Conservation (phyloP, 2,113 vertebrate species). For the Amazona guildingii region DNA sequence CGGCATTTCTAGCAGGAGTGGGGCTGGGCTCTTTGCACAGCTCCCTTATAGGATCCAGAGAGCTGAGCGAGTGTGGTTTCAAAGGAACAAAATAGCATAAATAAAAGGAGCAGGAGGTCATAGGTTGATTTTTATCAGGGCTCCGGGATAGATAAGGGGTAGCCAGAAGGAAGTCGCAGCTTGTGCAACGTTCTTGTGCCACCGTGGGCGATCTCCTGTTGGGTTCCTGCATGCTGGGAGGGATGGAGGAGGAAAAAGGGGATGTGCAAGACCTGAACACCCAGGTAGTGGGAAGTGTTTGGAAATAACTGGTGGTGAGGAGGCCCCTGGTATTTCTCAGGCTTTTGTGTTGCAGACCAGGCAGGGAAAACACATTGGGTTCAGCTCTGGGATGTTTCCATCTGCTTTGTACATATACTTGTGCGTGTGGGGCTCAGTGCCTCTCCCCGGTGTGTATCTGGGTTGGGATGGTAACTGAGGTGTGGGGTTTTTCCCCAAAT, state of each 20-base stretch:
- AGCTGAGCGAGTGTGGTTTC: background rate
- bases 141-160: background rate
- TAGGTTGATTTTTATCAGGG: background rate
- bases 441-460: background rate
- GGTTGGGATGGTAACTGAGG: background rate
- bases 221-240: background rate
- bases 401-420: background rate
- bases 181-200: background rate
- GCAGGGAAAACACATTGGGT: background rate
- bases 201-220: background rate
- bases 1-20: background rate
- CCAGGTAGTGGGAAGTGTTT: background rate
- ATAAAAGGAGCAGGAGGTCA: background rate
- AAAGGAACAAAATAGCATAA: background rate
- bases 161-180: background rate
- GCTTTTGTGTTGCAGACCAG: background rate
- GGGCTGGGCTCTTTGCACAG: background rate
- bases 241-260: background rate
- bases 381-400: background rate
- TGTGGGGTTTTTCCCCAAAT: background rate
- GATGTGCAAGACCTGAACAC: background rate
- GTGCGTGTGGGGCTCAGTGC: background rate
- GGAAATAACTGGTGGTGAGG: background rate
- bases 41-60: background rate
- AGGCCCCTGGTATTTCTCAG: background rate